Evolutionary conservation across 92 coral and sea anemone species (phyloP), one percentile per base, ranked within the genome.

Genomic region (Phenganax marumi): DNA sequence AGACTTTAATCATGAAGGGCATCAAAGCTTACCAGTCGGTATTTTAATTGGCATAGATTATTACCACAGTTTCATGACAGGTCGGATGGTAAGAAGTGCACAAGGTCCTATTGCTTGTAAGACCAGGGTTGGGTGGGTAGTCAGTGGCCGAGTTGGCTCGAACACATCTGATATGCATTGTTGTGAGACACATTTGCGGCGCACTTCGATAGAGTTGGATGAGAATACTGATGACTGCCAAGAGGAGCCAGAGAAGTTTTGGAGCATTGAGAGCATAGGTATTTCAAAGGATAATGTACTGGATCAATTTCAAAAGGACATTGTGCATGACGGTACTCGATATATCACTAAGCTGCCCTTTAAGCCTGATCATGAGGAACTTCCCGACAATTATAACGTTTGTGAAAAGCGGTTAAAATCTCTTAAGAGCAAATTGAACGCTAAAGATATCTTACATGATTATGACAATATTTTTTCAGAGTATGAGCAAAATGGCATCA

Each of bases 341-440:
- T 75, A 75, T 75, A 46, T 75, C 0, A 53, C 63, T 0, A 75
- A 50, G 13, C 52, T 52, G 9, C 80, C 80, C 0, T 75, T 75
- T 53, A 75, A 75, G 19, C 80, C 80, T 0, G 80, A 75, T 18
- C 80, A 75, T 75, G 80, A 65, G 43, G 43, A 33, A 33, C 43
- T 33, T 33, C 43, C 65, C 0, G 65, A 58, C 13, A 58, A 58
- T 7, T 58, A 16, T 14, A 18, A 8, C 1, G 65, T 58, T 7
- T 14, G 65, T 14, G 65, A 58, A 12, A 6, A 8, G 13, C 65
- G 65, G 21, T 12, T 58, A 12, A 58, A 58, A 18, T 58, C 65
- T 14, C 6, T 58, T 1, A 58, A 58, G 21, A 18, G 1, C 23
- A 14, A 18, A 7, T 7, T 58, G 23, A 8, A 0, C 0, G 6